phyloP scores from a whole-genome alignment of 2,113 vertebrate species.

The Sigmodon hispidus region DNA sequence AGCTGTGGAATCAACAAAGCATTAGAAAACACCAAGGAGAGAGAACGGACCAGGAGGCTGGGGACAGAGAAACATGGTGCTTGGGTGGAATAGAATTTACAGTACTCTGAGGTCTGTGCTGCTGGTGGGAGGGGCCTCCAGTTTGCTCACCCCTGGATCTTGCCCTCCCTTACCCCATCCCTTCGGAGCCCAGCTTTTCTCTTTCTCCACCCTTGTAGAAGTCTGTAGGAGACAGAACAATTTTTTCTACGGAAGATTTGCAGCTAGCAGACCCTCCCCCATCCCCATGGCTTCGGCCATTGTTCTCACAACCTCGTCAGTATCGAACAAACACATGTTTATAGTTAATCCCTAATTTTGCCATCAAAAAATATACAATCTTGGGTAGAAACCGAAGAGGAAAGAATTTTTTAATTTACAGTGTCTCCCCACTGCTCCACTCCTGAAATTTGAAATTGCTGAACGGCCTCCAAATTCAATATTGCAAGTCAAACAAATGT shows the following conservation, averaged over 20 bases:
- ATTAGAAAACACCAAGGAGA: background rate
- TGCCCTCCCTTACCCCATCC: background rate
- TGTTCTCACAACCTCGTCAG: slow-evolving; percentile 69
- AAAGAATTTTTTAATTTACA: slow-evolving; percentile 81
- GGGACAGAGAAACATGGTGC: background rate
- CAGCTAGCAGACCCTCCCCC: slow-evolving; percentile 10
- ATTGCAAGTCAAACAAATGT: slow-evolving; percentile 77
- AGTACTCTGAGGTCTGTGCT: too few relatives aligned
- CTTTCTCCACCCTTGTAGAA: background rate
- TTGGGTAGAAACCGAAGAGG: slow-evolving; percentile 76
- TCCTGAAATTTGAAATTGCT: slow-evolving; percentile 77
- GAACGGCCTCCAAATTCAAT: slow-evolving; percentile 75
- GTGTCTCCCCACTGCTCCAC: slow-evolving; percentile 69
- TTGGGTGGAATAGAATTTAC: fast-evolving
- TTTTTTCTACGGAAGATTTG: background rate
- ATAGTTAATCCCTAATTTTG: slow-evolving; percentile 82
- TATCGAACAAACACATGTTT: slow-evolving; percentile 81
- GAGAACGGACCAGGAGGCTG: too few relatives aligned
- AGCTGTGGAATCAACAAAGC: too few relatives aligned
- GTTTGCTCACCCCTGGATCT: background rate
- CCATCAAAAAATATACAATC: slow-evolving; percentile 79
- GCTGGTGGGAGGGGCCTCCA: too few relatives aligned
- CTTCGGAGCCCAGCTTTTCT: background rate
- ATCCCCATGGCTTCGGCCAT: slow-evolving; percentile 49
- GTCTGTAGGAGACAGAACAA: background rate